These are phyloP conservation scores for Notothenia rossii DNA, from an alignment of 2,113 vertebrate genomes.

Conservation along the genomic window DNA sequence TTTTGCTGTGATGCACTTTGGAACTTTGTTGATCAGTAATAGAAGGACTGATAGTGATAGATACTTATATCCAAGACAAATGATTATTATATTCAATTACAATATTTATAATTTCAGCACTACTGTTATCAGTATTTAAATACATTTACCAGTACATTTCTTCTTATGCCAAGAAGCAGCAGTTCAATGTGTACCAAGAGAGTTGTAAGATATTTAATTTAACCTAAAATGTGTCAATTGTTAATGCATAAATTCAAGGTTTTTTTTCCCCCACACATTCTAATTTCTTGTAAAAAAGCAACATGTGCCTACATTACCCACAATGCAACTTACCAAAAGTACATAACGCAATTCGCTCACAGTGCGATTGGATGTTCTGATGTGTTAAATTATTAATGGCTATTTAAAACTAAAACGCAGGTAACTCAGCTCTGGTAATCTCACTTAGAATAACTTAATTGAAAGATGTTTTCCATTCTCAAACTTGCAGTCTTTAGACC, in stretches of 20 bases:
- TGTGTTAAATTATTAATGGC: too few species aligned
- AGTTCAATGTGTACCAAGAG: not conserved
- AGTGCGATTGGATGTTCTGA: not conserved
- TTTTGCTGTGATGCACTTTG: too few species aligned
- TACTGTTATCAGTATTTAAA: not conserved
- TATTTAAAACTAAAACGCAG: too few species aligned
- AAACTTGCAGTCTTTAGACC: not conserved
- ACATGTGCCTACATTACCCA: not conserved
- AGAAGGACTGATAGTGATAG: too few species aligned
- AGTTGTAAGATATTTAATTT: too few species aligned
- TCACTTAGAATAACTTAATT: not conserved
- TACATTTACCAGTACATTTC: not conserved
- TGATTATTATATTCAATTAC: not conserved
- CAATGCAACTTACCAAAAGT: not conserved
- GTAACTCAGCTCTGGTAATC: not conserved
- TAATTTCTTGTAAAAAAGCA: not conserved
- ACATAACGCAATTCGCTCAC: not conserved
- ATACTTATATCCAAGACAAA: not conserved
- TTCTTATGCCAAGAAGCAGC: not conserved
- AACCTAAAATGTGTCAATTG: too few species aligned
- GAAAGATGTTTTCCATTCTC: not conserved
- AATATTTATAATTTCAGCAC: not conserved
- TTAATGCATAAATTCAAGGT: too few species aligned
- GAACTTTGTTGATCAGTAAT: not conserved
- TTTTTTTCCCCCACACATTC: not conserved